These are phyloP conservation scores for Sebastolobus alascanus DNA, from an alignment of 2,797 vertebrate genomes.

Conservation along the genomic window DNA sequence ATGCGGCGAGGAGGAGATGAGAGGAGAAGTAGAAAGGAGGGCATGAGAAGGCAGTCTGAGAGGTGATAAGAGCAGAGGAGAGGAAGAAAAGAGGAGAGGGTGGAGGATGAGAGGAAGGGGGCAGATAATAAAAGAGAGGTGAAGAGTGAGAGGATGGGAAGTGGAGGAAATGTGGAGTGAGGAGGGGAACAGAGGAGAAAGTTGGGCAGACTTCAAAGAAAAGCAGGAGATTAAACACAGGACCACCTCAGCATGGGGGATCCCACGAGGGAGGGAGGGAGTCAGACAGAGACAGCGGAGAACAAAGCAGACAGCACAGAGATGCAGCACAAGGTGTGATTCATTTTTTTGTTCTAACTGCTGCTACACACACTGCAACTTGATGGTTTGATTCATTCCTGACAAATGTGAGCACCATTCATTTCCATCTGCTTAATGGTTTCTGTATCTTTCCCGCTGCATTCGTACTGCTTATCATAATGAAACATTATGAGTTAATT, in stretches of 20 bases:
- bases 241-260: conserved; percentile 14
- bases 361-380: neutral
- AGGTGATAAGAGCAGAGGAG: conserved; percentile 31
- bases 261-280: neutral
- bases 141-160: conserved; percentile 2
- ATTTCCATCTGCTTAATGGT: conserved; percentile 18
- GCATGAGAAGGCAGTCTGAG: conserved; percentile 28
- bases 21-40: conserved; percentile 34
- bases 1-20: conserved; percentile 27
- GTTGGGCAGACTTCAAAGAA: conserved; percentile 61
- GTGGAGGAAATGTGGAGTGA: conserved; percentile 3
- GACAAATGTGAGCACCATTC: conserved; percentile 11
- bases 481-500: conserved; percentile 15
- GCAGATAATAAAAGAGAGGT: conserved; percentile 19
- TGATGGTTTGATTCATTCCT: conserved; percentile 1
- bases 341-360: neutral
- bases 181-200: conserved; percentile 22
- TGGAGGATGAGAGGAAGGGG: conserved; percentile 12
- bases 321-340: neutral
- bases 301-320: neutral
- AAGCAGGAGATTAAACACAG: conserved; percentile 46
- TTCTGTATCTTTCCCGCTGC: neutral
- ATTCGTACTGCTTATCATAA: neutral
- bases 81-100: neutral
- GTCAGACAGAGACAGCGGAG: neutral